A percentile compares a stretch with the other conserved stretches of the same genome.
phyloP scores from a whole-genome alignment of 2,888 invertebrate genomes.

The Luffia ferchaultella region DNA sequence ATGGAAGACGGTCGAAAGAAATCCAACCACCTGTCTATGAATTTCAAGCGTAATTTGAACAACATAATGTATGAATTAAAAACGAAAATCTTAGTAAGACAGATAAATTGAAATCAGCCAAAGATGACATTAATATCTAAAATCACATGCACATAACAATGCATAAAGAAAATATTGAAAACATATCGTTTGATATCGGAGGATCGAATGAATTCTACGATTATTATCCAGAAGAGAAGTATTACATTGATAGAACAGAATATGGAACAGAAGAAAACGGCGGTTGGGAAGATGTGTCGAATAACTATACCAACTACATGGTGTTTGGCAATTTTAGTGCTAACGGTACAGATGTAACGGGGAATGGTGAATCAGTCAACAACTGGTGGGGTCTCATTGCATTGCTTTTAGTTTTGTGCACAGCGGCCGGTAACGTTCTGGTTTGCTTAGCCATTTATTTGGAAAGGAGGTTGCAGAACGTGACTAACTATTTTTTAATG shows the following conservation, averaged over 20 bases:
- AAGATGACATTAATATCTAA: slow-evolving; percentile 35
- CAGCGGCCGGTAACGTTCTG: slow-evolving; percentile 91
- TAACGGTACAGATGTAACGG: slow-evolving; percentile 15
- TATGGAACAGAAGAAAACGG: neutral
- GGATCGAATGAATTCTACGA: neutral
- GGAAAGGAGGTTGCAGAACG: slow-evolving; percentile 93
- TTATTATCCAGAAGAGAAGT: neutral
- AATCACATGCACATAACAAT: slow-evolving; percentile 33
- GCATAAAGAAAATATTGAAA: slow-evolving; percentile 39
- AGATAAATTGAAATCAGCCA: neutral
- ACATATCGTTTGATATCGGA: neutral
- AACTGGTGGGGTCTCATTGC: slow-evolving; percentile 89
- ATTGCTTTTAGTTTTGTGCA: slow-evolving; percentile 80
- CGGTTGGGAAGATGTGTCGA: neutral
- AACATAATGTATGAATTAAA: too few relatives aligned
- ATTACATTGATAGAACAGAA: neutral
- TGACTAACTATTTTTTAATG: slow-evolving; percentile 97
- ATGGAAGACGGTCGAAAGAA: too few relatives aligned
- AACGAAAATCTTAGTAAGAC: neutral
- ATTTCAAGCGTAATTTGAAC: too few relatives aligned
- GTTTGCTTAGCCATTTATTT: slow-evolving; percentile 93
- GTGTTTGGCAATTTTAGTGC: neutral
- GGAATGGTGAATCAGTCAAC: slow-evolving; percentile 34
- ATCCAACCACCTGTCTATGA: too few relatives aligned
- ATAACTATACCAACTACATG: neutral